These are phyloP conservation scores for Dipodomys ordii DNA, from an alignment of 2,113 vertebrate species.

Conservation along the genomic window DNA sequence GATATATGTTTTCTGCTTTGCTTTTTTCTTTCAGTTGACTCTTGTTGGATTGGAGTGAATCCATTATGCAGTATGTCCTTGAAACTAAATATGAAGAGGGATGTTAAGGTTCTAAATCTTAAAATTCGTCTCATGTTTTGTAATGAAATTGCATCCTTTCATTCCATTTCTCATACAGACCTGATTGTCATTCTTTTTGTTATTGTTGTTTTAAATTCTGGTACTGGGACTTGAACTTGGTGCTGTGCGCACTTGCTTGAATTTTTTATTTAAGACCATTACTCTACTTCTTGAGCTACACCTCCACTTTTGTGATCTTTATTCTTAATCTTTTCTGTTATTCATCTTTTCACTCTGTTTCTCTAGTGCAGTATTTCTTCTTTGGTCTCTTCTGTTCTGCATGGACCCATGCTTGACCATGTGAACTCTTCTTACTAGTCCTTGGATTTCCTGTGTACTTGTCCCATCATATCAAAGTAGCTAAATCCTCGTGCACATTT, in stretches of 20 bases:
- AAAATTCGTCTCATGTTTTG: not conserved
- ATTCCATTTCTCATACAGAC: constrained; percentile 1
- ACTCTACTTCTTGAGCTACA: not conserved
- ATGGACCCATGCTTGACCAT: not conserved
- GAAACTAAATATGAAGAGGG: not conserved
- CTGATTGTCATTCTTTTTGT: not conserved
- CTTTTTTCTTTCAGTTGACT: not conserved
- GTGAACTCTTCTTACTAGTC: constrained; percentile 1
- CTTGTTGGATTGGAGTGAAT: constrained; percentile 5
- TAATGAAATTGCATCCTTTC: not conserved
- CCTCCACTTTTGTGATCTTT: no score
- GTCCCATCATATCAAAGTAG: not conserved
- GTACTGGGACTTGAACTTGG: no score
- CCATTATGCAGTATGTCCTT: not conserved
- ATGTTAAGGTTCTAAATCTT: not conserved
- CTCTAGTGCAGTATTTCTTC: not conserved
- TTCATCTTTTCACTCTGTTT: not conserved
- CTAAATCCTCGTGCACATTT: not conserved
- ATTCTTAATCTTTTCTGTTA: no score
- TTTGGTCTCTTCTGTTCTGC: not conserved
- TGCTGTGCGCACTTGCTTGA: no score
- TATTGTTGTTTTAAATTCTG: no score
- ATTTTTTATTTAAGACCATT: no score
- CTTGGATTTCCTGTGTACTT: not conserved
- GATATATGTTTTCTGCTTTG: not conserved